phyloP scores from a whole-genome alignment of 2,888 invertebrate species.

The Mystacides longicornis region DNA sequence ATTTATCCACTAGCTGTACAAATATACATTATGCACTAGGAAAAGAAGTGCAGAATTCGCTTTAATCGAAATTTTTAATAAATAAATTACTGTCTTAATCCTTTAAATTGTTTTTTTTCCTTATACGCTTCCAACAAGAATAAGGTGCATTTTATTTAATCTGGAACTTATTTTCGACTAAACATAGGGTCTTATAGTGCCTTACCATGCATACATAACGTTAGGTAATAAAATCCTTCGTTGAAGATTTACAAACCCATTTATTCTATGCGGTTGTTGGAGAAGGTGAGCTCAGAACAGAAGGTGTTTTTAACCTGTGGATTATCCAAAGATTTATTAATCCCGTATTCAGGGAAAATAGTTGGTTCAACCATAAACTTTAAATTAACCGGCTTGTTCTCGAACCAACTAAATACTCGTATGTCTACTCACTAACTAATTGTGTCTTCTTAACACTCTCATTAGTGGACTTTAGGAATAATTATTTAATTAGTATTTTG shows the following conservation, averaged over 20 bases:
- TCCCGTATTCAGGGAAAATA: not conserved
- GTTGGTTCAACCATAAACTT: not conserved
- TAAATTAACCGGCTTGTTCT: not conserved
- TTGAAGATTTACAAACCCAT: constrained; percentile 4
- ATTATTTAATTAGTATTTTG: not conserved
- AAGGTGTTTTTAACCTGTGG: constrained; percentile 7
- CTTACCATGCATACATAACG: no score
- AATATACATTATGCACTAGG: no score
- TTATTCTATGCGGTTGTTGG: not conserved
- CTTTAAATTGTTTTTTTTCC: no score
- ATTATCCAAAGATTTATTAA: constrained; percentile 8
- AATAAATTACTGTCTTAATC: no score
- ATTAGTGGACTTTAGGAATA: not conserved
- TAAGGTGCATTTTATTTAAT: no score
- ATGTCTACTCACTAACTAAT: not conserved
- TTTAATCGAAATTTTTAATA: no score
- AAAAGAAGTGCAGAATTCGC: no score
- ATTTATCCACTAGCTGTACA: no score
- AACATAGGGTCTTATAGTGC: no score
- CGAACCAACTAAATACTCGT: no score
- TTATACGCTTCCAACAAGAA: no score
- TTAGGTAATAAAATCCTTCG: not conserved
- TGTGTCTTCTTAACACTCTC: not conserved
- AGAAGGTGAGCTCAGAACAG: not conserved
- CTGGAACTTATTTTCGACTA: no score